These are phyloP conservation scores for Saimiri boliviensis DNA, from an alignment of 2,113 vertebrate species.

Conservation along the genomic window DNA sequence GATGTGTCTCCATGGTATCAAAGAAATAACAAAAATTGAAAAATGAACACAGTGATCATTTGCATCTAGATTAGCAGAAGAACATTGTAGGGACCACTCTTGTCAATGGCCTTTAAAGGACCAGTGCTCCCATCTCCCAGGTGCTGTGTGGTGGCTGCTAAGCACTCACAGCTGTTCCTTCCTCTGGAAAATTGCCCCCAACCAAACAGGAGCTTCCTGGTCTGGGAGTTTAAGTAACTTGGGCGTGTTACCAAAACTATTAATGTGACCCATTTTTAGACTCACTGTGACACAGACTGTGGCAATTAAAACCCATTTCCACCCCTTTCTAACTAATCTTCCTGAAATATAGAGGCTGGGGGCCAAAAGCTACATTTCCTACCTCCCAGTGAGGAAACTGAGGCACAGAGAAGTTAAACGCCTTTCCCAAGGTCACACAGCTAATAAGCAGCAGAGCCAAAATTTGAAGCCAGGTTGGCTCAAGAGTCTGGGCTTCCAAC, in stretches of 20 bases:
- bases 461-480: background rate
- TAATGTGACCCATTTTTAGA: background rate
- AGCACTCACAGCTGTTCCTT: background rate
- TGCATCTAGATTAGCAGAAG: background rate
- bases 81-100: background rate
- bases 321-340: background rate
- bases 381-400: background rate
- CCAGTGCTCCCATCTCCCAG: background rate
- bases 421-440: background rate
- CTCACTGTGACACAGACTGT: background rate
- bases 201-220: background rate
- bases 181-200: background rate
- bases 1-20: background rate
- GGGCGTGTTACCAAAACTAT: background rate
- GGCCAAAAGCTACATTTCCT: background rate
- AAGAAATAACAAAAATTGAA: background rate
- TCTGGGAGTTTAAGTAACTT: background rate
- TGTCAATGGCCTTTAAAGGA: background rate
- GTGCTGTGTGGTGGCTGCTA: background rate
- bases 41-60: background rate
- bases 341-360: background rate
- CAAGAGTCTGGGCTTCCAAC: background rate
- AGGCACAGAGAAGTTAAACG: background rate
- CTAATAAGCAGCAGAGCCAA: background rate
- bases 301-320: background rate